These are phyloP conservation scores for Platysteira castanea DNA, from an alignment of 2,113 vertebrate genomes.

Conservation along the genomic window DNA sequence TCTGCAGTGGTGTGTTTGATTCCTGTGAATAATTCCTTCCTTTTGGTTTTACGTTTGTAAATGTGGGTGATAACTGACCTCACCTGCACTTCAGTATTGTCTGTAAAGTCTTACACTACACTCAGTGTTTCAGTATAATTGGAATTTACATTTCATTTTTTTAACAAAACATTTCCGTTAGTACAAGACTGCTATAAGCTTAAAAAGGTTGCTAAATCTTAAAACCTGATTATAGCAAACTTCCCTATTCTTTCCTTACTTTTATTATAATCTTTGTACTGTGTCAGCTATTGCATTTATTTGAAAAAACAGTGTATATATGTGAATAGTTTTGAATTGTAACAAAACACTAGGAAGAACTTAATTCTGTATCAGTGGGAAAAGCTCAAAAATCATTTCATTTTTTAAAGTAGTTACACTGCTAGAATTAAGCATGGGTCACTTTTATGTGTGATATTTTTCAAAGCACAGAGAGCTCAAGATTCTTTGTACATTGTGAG, in stretches of 20 bases:
- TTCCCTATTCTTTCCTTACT: background rate
- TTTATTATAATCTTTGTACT: background rate
- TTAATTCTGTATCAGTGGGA: background rate
- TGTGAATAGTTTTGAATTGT: constrained; percentile 53
- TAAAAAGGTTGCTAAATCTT: background rate
- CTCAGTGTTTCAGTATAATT: background rate
- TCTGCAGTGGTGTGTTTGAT: background rate
- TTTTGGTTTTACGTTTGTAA: background rate
- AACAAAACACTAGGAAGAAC: constrained; percentile 7
- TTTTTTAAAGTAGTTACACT: background rate
- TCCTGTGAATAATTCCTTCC: background rate
- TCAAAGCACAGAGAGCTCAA: background rate
- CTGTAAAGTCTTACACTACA: background rate
- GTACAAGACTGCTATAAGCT: background rate
- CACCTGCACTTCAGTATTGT: background rate
- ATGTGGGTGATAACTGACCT: background rate
- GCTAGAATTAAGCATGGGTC: background rate
- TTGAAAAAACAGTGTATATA: constrained; percentile 35
- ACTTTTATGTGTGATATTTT: constrained; percentile 4
- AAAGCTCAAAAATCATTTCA: constrained; percentile 21
- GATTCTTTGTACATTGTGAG: background rate
- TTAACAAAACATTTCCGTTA: background rate
- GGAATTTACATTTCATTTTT: background rate
- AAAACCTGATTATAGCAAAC: background rate
- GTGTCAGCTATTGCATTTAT: constrained; percentile 22